phyloP scores from a whole-genome alignment of 2,113 vertebrate species.

The Paradoxurus hermaphroditus region DNA sequence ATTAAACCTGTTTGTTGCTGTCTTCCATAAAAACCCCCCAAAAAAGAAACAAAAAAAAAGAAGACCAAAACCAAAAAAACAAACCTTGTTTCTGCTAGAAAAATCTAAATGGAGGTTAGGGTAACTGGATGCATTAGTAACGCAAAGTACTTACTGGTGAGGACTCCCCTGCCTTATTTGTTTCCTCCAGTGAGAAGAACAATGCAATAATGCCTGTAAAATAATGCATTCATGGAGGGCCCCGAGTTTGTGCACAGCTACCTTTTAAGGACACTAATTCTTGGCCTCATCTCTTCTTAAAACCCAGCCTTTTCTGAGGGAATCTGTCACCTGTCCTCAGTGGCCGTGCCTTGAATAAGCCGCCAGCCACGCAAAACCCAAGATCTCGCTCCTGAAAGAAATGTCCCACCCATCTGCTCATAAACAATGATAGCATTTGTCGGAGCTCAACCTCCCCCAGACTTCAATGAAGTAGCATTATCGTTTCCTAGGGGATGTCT shows the following conservation, averaged over 20 bases:
- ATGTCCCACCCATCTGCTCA: background rate
- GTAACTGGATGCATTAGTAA: background rate
- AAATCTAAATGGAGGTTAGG: background rate
- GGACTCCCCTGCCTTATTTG: background rate
- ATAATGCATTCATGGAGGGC: background rate
- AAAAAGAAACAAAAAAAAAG: fast-evolving
- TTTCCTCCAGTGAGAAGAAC: background rate
- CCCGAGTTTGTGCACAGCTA: background rate
- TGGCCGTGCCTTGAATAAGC: background rate
- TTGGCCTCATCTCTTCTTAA: background rate
- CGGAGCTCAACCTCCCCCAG: background rate
- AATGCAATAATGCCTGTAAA: background rate
- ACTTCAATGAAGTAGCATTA: background rate
- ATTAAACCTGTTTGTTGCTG: background rate
- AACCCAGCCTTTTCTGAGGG: background rate
- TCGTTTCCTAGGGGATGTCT: conserved; percentile 1
- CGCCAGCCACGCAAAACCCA: background rate
- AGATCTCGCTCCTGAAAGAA: conserved; percentile 23
- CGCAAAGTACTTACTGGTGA: background rate
- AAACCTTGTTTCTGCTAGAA: background rate
- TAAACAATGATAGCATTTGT: conserved; percentile 28
- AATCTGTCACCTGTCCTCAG: background rate
- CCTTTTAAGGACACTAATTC: background rate
- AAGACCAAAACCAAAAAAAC: background rate
- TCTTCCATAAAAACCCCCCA: background rate